phyloP scores from a whole-genome alignment of 2,888 invertebrate species.

The Athetis lepigone region DNA sequence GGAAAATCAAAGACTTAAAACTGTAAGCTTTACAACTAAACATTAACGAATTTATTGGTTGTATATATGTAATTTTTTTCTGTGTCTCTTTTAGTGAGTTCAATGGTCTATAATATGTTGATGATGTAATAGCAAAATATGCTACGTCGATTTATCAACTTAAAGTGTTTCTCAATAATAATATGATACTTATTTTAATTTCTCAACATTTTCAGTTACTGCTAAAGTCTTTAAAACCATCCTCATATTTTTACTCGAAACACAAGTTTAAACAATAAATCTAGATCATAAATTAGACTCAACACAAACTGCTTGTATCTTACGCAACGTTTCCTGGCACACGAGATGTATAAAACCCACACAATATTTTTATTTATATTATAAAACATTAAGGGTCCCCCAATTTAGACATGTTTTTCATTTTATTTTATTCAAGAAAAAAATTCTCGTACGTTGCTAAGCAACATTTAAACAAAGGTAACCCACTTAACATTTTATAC shows the following conservation, averaged over 20 bases:
- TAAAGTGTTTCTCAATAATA: neutral
- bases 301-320: constrained; percentile 24
- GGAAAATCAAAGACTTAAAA: neutral
- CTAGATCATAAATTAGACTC: neutral
- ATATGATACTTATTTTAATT: too few relatives aligned
- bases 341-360: constrained; percentile 36
- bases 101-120: neutral
- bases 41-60: too few relatives aligned
- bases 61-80: neutral
- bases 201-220: neutral
- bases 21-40: neutral
- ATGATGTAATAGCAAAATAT: neutral
- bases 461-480: constrained; percentile 61
- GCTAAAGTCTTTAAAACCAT: constrained; percentile 9
- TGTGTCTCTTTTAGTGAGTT: neutral
- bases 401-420: constrained; percentile 71
- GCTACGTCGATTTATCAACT: neutral
- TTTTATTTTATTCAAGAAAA: constrained; percentile 47
- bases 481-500: constrained; percentile 40
- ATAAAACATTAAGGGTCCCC: constrained; percentile 69
- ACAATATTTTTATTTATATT: constrained; percentile 38
- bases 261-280: neutral
- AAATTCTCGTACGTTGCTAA: constrained; percentile 55
- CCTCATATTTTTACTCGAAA: constrained; percentile 11
- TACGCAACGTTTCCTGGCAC: constrained; percentile 16